phyloP scores from a whole-genome alignment of 2,113 vertebrate genomes.

The Epinephelus cyanopodus region DNA sequence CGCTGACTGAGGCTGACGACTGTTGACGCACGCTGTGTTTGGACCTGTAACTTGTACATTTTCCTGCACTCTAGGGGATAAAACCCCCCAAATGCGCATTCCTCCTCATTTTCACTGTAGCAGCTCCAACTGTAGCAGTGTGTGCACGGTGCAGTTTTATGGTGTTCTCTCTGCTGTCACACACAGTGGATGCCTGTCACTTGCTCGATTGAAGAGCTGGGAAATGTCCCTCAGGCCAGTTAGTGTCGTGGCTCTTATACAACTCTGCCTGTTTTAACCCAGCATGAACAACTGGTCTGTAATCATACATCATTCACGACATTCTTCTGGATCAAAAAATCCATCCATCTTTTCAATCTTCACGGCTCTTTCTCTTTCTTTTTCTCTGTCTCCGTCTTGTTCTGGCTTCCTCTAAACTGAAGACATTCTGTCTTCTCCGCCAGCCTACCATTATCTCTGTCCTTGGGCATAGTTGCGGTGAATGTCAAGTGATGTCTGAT shows the following conservation, averaged over 20 bases:
- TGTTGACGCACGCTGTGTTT: neutral
- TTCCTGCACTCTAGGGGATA: neutral
- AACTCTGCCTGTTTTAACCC: neutral
- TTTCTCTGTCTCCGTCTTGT: neutral
- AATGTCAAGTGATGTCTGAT: neutral
- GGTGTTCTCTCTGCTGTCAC: neutral
- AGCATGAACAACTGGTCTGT: conserved; percentile 22
- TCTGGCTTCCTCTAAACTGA: neutral
- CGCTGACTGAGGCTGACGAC: neutral
- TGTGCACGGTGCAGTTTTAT: neutral
- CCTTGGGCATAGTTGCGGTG: conserved; percentile 7
- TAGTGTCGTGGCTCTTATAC: neutral
- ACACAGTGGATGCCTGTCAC: conserved; percentile 13
- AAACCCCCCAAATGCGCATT: neutral
- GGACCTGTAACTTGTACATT: neutral
- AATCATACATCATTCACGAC: neutral
- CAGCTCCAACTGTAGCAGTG: neutral
- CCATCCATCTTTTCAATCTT: neutral
- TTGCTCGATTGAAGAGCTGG: conserved; percentile 8
- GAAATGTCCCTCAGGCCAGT: conserved; percentile 30
- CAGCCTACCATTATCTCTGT: neutral
- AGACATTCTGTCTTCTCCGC: neutral
- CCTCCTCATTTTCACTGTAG: neutral
- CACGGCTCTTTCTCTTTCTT: neutral
- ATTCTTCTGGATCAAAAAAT: conserved; percentile 29